These are phyloP conservation scores for Lasiurus cinereus DNA, from an alignment of 2,113 vertebrate species.

Conservation along the genomic window DNA sequence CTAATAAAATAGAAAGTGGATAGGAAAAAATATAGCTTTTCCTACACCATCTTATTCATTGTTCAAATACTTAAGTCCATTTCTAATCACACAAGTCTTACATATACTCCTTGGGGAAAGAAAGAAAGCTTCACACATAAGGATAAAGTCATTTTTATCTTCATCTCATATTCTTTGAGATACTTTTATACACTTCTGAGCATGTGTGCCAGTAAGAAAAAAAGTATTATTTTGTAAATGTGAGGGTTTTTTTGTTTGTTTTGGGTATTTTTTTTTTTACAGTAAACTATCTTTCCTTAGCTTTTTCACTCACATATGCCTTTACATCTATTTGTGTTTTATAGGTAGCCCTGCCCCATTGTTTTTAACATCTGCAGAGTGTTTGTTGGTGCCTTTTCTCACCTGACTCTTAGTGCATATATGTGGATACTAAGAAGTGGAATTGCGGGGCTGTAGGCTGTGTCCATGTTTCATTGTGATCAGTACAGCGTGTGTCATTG, in stretches of 20 bases:
- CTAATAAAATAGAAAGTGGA: not conserved
- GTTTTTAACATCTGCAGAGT: not conserved
- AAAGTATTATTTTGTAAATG: not conserved
- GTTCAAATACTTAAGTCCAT: not conserved
- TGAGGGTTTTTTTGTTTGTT: not conserved
- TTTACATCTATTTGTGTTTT: not conserved
- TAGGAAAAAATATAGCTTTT: not conserved
- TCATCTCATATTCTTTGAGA: not conserved
- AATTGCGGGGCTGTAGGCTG: not conserved
- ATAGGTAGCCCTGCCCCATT: not conserved
- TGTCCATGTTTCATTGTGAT: not conserved
- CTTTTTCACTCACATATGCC: not conserved
- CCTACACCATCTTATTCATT: not conserved
- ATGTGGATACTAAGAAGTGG: not conserved
- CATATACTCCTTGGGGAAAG: not conserved
- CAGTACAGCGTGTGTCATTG: not conserved
- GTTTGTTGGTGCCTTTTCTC: not conserved
- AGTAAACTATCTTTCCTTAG: not conserved
- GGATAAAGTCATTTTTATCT: slow-evolving; percentile 1
- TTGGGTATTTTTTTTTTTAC: not conserved
- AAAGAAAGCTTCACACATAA: not conserved
- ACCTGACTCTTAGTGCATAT: not conserved
- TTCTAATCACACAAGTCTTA: not conserved
- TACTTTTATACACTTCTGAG: slow-evolving; percentile 10
- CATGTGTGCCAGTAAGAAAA: not conserved